Base-by-base conservation (phyloP, 2,113 vertebrate genomes). In the Pampusana beccarii region DNA sequence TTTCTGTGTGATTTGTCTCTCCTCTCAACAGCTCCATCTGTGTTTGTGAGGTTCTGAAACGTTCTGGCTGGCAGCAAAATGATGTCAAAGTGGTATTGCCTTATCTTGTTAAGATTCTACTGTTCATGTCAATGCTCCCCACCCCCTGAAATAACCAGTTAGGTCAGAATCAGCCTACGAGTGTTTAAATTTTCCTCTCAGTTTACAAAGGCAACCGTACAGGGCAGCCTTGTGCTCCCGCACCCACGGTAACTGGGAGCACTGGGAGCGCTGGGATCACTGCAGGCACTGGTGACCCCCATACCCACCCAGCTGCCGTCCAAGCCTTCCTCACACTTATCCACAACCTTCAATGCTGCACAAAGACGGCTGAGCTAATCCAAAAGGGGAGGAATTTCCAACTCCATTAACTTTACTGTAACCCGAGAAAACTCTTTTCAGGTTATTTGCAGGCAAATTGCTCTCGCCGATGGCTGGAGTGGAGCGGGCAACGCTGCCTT, bases 371-470 rank as follows among this genome's bases (percentile, higher is more conserved):
- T 72, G 56, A 87, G 66, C 36, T 90, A 79, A 82, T 77, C 62
- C 0, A 0, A 94, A 85, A 26, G 51, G 74, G 75, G 29, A 86
- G 64, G 64, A 73, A 85, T 86, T 95, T 84, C 83, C 69, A 89
- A 34, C 70, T 80, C 93, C 65, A 48, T 93, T 86, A 95, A 86
- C 83, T 93, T 64, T 67, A 86, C 72, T 86, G 72, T 66, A 95
- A 93, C 51, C 80, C 62, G 83, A 95, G 91, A 81, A 92, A 95
- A 91, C 48, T 60, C 65, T 60, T 86, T 91, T 77, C 72, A 91
- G 80, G 42, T 21, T 86, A n/a, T 50, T 62, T 81, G 83, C 75
- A 91, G 72, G 60, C 69, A 95, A 93, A 94, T 87, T 65, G 73
- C 29, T 86, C 23, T 66, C 58, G 34, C 40, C 88, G 92, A 86